Evolutionary conservation across 2,888 invertebrate species (phyloP).

Genomic region (Hipparchia semele): DNA sequence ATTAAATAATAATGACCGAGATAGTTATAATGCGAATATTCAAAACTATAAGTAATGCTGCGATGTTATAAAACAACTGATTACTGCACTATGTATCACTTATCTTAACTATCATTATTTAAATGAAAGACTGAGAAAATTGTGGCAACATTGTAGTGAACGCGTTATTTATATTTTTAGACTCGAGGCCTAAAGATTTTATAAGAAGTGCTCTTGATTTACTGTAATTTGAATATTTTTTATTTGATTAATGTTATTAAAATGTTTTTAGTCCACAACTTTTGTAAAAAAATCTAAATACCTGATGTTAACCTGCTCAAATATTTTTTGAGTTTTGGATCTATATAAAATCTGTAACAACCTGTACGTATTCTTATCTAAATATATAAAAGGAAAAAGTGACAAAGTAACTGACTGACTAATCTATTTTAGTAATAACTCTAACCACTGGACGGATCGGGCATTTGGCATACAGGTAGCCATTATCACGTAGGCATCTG

Average conservation of each 20-base stretch:
- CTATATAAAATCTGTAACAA: neutral
- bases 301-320: neutral
- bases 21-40: too few relatives aligned
- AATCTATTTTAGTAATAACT: too few relatives aligned
- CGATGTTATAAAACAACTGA: neutral
- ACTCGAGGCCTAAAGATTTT: constrained; percentile 20
- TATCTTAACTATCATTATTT: constrained; percentile 12
- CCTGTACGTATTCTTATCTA: neutral
- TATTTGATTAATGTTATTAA: constrained; percentile 11
- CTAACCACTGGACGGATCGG: too few relatives aligned
- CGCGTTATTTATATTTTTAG: constrained; percentile 16
- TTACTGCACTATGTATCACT: neutral
- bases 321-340: neutral
- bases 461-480: too few relatives aligned
- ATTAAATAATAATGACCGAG: too few relatives aligned
- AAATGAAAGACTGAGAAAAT: constrained; percentile 17
- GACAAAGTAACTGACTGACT: too few relatives aligned
- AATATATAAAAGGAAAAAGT: too few relatives aligned
- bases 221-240: constrained; percentile 9
- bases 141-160: constrained; percentile 20
- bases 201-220: constrained; percentile 13
- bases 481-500: too few relatives aligned
- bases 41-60: too few relatives aligned
- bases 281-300: neutral
- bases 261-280: neutral